Conservation (phyloP, 2,888 invertebrate species). For the Atethmia centrago region DNA sequence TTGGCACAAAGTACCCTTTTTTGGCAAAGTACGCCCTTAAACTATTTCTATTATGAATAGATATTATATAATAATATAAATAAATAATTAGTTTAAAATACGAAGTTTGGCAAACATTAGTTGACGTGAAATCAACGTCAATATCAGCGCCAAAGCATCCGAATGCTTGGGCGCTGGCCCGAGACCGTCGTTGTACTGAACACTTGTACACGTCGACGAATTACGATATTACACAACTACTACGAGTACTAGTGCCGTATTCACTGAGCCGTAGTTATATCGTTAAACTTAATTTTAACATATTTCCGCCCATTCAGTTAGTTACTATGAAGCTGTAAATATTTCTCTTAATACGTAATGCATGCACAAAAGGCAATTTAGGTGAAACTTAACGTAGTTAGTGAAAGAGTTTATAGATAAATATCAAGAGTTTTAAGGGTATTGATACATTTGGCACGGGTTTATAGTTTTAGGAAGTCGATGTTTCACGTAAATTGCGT, state of each 20-base stretch:
- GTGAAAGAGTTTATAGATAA: conserved; percentile 47
- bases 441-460: conserved; percentile 45
- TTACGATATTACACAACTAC: conserved; percentile 64
- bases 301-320: conserved; percentile 72
- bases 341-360: conserved; percentile 72
- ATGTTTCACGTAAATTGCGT: conserved; percentile 75
- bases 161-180: conserved; percentile 67
- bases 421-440: conserved; percentile 18
- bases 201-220: conserved; percentile 64
- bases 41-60: conserved; percentile 64
- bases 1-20: conserved; percentile 63
- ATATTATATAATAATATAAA: conserved; percentile 65
- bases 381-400: conserved; percentile 73
- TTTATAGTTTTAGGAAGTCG: conserved; percentile 29
- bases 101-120: conserved; percentile 77
- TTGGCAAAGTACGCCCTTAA: conserved; percentile 57
- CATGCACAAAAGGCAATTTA: conserved; percentile 82
- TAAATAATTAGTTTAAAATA: conserved; percentile 68
- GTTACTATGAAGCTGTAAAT: conserved; percentile 76
- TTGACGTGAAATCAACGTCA: conserved; percentile 81
- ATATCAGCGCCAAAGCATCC: no score
- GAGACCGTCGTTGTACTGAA: conserved; percentile 67
- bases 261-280: conserved; percentile 71
- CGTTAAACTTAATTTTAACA: conserved; percentile 71
- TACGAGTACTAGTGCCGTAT: conserved; percentile 65